Percentiles rank a stretch among this genome's conserved stretches.
Conservation (phyloP, 53 echinoderm and acorn worm species). For the Paelopatides confundens region DNA sequence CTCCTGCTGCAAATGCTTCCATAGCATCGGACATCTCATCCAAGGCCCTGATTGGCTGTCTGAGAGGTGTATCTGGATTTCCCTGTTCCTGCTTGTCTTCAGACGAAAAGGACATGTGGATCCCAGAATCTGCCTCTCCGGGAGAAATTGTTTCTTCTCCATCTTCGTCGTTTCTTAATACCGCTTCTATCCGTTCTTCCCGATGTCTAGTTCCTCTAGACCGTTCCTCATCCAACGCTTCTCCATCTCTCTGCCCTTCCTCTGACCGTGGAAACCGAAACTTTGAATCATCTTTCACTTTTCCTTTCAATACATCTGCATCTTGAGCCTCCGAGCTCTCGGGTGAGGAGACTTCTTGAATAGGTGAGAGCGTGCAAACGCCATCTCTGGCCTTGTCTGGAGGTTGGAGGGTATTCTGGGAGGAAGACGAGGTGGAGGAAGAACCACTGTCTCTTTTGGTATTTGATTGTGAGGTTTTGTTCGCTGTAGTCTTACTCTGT, state of each 20-base stretch:
- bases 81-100: constrained; percentile 40
- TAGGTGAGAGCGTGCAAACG: constrained; percentile 83
- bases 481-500: constrained; percentile 6
- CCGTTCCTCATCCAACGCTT: not conserved
- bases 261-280: constrained; percentile 11
- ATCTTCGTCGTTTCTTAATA: constrained; percentile 36
- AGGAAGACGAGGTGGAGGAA: constrained; percentile 7
- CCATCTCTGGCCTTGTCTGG: constrained; percentile 51
- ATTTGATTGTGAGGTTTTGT: constrained; percentile 31
- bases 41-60: constrained; percentile 20
- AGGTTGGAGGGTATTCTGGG: constrained; percentile 48
- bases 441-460: constrained; percentile 15
- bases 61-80: not conserved
- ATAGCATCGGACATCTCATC: constrained; percentile 70
- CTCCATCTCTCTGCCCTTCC: not conserved
- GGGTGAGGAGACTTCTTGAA: constrained; percentile 90
- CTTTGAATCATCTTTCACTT: constrained; percentile 16
- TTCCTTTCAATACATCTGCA: constrained; percentile 49
- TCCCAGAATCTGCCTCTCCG: constrained; percentile 82
- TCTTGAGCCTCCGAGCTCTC: constrained; percentile 69
- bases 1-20: constrained; percentile 72
- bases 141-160: constrained; percentile 67
- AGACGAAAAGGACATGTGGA: constrained; percentile 76
- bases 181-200: constrained; percentile 5
- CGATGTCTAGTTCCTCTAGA: not conserved